Conservation (phyloP, 2,113 vertebrate species). For the Peromyscus polionotus region DNA sequence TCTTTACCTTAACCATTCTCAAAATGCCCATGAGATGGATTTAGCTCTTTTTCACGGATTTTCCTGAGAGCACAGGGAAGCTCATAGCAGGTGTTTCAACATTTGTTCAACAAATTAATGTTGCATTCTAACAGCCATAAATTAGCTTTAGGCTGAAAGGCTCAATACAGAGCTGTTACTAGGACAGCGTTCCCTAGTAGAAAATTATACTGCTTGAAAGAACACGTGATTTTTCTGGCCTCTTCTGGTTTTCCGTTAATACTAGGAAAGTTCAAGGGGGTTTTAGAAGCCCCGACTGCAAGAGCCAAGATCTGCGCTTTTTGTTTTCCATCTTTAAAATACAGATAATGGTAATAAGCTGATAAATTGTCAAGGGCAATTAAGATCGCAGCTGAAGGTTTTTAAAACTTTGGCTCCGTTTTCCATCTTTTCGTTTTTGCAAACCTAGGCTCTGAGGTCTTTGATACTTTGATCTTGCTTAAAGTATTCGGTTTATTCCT, state of each 20-base stretch:
- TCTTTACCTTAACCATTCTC: background rate
- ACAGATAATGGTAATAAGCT: background rate
- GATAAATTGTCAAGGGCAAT: slow-evolving; percentile 46
- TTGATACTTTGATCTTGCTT: background rate
- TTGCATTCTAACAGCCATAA: background rate
- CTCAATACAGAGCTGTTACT: background rate
- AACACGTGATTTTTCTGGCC: background rate
- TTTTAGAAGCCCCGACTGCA: background rate
- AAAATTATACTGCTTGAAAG: background rate
- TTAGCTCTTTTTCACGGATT: background rate
- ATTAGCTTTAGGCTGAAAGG: background rate
- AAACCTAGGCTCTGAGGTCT: background rate
- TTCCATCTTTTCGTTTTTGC: slow-evolving; percentile 9
- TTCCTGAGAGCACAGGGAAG: background rate
- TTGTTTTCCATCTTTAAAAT: slow-evolving; percentile 6
- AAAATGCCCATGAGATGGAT: background rate
- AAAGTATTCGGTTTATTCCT: background rate
- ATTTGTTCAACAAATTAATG: background rate
- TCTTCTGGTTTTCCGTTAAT: slow-evolving; percentile 18
- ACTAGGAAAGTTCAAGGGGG: background rate
- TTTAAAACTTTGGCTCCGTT: slow-evolving; percentile 25
- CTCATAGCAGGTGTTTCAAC: background rate
- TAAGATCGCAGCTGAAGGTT: background rate
- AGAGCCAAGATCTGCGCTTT: background rate
- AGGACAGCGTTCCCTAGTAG: background rate